phyloP scores from a whole-genome alignment of 2,888 invertebrate species.

The Deilephila elpenor region DNA sequence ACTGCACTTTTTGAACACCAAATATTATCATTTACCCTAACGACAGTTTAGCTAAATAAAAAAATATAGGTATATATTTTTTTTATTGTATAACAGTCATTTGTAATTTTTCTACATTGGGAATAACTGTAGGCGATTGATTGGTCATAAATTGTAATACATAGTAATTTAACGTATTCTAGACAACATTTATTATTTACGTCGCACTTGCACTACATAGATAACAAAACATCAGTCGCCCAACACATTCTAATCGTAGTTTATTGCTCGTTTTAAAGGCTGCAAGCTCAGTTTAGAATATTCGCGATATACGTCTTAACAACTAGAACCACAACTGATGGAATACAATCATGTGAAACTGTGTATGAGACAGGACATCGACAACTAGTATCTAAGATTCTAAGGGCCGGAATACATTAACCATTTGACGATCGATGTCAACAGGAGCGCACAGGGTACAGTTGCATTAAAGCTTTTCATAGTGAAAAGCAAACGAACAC shows the following conservation, averaged over 20 bases:
- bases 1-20: slow-evolving; percentile 78
- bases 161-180: slow-evolving; percentile 47
- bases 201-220: slow-evolving; percentile 30
- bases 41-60: slow-evolving; percentile 81
- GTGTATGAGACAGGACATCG: neutral
- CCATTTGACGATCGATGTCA: neutral
- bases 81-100: slow-evolving; percentile 71
- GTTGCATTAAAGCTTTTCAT: slow-evolving; percentile 12
- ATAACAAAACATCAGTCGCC: slow-evolving; percentile 31
- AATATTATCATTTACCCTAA: slow-evolving; percentile 75
- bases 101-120: slow-evolving; percentile 69
- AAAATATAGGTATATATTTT: slow-evolving; percentile 72
- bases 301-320: neutral
- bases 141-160: slow-evolving; percentile 64
- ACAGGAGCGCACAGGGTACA: neutral
- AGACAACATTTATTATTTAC: slow-evolving; percentile 47
- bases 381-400: neutral
- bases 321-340: neutral
- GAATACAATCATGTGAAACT: neutral
- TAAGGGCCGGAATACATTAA: neutral
- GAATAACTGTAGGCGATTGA: slow-evolving; percentile 66
- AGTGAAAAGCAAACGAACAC: neutral
- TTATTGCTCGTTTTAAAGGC: slow-evolving; percentile 9
- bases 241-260: slow-evolving; percentile 30
- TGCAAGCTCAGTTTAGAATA: neutral